Percentiles rank a stretch among this genome's conserved stretches.
Evolutionary conservation across 2,113 vertebrate genomes (phyloP).

Genomic region (Callopanchax toddi): DNA sequence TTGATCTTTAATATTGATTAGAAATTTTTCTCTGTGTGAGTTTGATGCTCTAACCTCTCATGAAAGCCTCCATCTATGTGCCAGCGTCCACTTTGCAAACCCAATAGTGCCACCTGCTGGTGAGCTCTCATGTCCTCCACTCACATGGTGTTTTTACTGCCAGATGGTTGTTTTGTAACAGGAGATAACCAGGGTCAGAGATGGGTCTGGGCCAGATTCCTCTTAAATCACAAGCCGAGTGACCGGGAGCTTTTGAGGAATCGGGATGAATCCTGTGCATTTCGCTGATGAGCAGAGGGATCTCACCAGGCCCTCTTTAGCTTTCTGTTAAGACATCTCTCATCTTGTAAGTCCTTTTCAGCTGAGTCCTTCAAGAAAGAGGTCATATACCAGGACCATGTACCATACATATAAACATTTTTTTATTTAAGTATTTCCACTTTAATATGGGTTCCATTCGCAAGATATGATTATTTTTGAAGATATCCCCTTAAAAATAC

Average conservation of each 20-base stretch:
- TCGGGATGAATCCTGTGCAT: neutral
- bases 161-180: conserved; percentile 58
- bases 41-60: neutral
- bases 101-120: conserved; percentile 62
- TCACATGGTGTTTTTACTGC: conserved; percentile 11
- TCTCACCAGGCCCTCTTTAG: neutral
- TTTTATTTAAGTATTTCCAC: too few relatives aligned
- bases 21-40: neutral
- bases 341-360: conserved; percentile 14
- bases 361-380: neutral
- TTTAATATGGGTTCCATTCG: too few relatives aligned
- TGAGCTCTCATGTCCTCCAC: conserved; percentile 5
- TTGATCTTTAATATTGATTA: conserved; percentile 9
- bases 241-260: conserved; percentile 14
- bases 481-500: too few relatives aligned
- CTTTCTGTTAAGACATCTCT: too few relatives aligned
- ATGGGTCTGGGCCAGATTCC: conserved; percentile 22
- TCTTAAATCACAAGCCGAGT: conserved; percentile 30
- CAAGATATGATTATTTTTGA: too few relatives aligned
- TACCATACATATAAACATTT: neutral
- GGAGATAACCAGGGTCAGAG: conserved; percentile 36
- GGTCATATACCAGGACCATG: too few relatives aligned
- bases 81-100: conserved; percentile 10
- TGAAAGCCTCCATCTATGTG: neutral
- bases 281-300: neutral